phyloP scores from a whole-genome alignment of 2,888 invertebrate species.

The Hemicrepidius hirtus region DNA sequence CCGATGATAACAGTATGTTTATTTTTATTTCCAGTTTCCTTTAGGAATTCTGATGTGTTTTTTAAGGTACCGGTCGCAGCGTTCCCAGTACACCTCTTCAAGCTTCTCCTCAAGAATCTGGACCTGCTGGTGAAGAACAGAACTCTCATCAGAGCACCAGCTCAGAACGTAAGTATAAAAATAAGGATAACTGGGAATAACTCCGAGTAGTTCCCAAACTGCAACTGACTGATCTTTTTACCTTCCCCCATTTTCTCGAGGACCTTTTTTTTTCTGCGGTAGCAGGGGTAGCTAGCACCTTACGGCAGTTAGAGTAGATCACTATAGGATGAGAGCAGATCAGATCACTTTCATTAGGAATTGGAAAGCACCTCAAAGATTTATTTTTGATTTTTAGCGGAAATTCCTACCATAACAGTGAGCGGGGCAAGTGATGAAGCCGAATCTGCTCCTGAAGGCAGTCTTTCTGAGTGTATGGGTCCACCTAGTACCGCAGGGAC shows the following conservation, averaged over 20 bases:
- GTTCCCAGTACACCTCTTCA: constrained; percentile 81
- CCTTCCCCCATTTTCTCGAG: too few relatives aligned
- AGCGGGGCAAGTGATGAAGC: constrained; percentile 70
- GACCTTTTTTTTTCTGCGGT: too few relatives aligned
- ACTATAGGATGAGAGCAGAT: too few relatives aligned
- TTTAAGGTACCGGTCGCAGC: constrained; percentile 77
- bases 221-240: too few relatives aligned
- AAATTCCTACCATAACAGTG: constrained; percentile 67
- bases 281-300: too few relatives aligned
- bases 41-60: constrained; percentile 50
- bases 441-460: constrained; percentile 71
- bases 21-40: not conserved
- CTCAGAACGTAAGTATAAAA: constrained; percentile 56
- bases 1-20: constrained; percentile 69
- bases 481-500: constrained; percentile 69
- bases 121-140: constrained; percentile 68
- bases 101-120: constrained; percentile 76
- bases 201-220: too few relatives aligned
- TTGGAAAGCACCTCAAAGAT: not conserved
- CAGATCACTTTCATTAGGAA: too few relatives aligned
- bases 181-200: too few relatives aligned
- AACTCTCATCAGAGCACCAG: constrained; percentile 60
- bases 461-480: constrained; percentile 67
- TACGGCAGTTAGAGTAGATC: too few relatives aligned
- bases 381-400: constrained; percentile 57